These are phyloP conservation scores for Thalassoma bifasciatum DNA, from an alignment of 2,113 vertebrate genomes.

Conservation along the genomic window DNA sequence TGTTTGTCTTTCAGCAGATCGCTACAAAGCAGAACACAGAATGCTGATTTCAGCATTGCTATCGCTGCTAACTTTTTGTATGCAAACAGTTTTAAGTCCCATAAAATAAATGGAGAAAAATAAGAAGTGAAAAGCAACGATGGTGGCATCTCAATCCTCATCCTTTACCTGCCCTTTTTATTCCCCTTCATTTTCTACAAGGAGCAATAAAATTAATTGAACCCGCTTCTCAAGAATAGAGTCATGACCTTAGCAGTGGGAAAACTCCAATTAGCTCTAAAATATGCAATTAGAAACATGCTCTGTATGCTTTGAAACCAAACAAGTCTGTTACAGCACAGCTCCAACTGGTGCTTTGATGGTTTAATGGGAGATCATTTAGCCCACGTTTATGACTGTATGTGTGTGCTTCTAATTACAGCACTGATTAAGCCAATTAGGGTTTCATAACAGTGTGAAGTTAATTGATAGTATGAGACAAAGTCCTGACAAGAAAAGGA, in stretches of 20 bases:
- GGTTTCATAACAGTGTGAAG: slow-evolving; percentile 22
- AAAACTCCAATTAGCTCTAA: slow-evolving; percentile 38
- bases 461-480: slow-evolving; percentile 34
- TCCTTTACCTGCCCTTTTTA: slow-evolving; percentile 7
- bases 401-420: slow-evolving; percentile 29
- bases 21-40: not conserved
- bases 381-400: slow-evolving; percentile 4
- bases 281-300: slow-evolving; percentile 24
- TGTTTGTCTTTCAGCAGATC: not conserved
- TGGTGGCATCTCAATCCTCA: not conserved
- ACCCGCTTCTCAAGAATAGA: slow-evolving; percentile 25
- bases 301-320: slow-evolving; percentile 6
- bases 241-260: not conserved
- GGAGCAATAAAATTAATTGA: slow-evolving; percentile 26
- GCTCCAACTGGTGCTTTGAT: slow-evolving; percentile 1
- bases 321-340: not conserved
- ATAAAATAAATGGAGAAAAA: not conserved
- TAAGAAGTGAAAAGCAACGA: not conserved
- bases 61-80: no score
- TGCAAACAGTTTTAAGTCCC: no score
- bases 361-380: slow-evolving; percentile 10
- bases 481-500: not conserved
- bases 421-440: slow-evolving; percentile 40
- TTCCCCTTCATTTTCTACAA: not conserved
- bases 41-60: not conserved